Evolutionary conservation across 92 coral and sea anemone species (phyloP), one percentile per base, ranked within the genome.

Genomic region (Bergia puertoricense): DNA sequence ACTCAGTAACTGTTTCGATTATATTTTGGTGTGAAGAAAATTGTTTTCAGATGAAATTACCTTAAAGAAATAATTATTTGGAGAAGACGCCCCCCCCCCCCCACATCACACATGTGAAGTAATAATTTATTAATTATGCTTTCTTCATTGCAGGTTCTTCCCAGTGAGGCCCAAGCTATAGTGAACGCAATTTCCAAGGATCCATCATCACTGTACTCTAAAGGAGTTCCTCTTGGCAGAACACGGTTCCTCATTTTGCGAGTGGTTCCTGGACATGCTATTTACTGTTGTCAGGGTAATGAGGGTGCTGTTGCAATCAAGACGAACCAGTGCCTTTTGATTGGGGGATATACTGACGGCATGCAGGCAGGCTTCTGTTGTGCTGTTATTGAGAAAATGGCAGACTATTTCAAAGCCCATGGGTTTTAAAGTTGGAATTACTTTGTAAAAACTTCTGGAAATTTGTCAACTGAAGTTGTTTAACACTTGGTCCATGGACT

Each of bases 251-350:
- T 88, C 6, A 91, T 93, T 81, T 89, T 93, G 10, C 91, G 96
- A 81, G 93, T 96, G 43, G 99, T 93, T 18, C 99, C 99, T 59
- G 99, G 99, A 43, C 90, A 91, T 42, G 93, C 99, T 7, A 62
- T 96, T 42, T 86, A 91, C 76, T 95, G 96, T 54, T 92, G 98
- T 62, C 91, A 94, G 30, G 98, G 98, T 81, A 84, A 88, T n/a
- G 98, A 96, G 83, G 99, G 99, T 11, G 96, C 93, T 22, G 90
- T 96, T 67, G 99, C 99, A 4, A 92, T 96, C 81, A 93, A 93
- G 76, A 96, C 99, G 6, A 92, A 93, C 69, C 91, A 92, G 66
- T 96, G 99, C 86, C 91, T 96, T 54, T 68, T 96, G 89, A 96
- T 96, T 89, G 99, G 99, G 23, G 98, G 89, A 85, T 96, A 96